A percentile compares a stretch with the other conserved stretches of the same genome.
Conservation (phyloP, 2,888 invertebrate species). For the Drosophila monieri region DNA sequence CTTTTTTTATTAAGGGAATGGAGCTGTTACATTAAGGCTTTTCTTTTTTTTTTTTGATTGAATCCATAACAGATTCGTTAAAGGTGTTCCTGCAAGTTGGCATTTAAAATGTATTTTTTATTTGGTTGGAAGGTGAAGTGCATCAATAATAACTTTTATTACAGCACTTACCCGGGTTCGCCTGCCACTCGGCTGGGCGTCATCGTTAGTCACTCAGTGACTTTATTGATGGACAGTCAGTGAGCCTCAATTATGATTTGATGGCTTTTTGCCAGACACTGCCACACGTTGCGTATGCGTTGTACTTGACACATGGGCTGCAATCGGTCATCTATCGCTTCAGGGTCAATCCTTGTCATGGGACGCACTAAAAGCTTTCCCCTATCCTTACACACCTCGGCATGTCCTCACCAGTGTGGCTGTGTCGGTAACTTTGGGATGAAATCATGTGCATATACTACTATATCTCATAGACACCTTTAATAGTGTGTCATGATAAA, state of each 20-base stretch:
- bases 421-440: not conserved
- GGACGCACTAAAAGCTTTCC: conserved; percentile 55
- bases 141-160: conserved; percentile 39
- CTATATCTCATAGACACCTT: no score
- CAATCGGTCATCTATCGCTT: conserved; percentile 35
- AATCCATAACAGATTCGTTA: conserved; percentile 12
- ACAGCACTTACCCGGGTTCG: conserved; percentile 20
- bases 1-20: conserved; percentile 3
- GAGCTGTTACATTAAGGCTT: not conserved
- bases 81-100: not conserved
- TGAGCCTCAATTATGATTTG: conserved; percentile 57
- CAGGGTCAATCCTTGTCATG: conserved; percentile 53
- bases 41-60: conserved; percentile 22
- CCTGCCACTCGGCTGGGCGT: conserved; percentile 38
- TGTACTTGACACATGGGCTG: conserved; percentile 20
- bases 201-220: conserved; percentile 16
- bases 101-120: not conserved
- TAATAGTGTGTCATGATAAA: no score
- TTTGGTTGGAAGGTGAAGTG: conserved; percentile 6
- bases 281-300: conserved; percentile 49
- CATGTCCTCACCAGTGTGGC: not conserved
- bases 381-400: not conserved
- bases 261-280: conserved; percentile 42
- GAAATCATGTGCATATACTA: not conserved
- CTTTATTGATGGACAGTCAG: conserved; percentile 49